Evolutionary conservation across 2,888 invertebrate species (phyloP), one percentile per base, ranked within the genome.

Genomic region (Andrena trimmerana): DNA sequence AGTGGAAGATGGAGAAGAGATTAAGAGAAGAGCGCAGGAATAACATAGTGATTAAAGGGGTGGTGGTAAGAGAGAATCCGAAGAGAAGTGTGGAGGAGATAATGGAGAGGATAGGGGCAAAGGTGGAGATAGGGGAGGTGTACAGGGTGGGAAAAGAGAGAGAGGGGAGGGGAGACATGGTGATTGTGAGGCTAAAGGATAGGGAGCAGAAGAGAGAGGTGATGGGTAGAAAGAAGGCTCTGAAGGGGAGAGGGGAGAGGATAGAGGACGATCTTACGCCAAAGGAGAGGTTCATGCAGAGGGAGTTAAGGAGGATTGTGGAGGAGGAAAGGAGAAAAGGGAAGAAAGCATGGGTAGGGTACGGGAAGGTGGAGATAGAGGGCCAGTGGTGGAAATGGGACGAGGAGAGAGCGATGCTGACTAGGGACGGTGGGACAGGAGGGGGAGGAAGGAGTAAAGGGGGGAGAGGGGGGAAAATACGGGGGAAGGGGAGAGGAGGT

Each of bases 391-490:
- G n/a, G 50, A 52, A 52, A n/a, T 52, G 50, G 50, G 31, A 52
- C 7, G 50, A n/a, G 0, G 5, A 2, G 0, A 52, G n/a, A 0
- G 1, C 0, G 0, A 52, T 2, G 10, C 36, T 36, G 10, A 0
- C 2, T 36, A 36, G 8, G 5, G 29, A 5, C 2, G 5, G 50
- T 3, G 50, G 0, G 0, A 4, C 13, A n/a, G 50, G 50, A 50
- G n/a, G 50, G n/a, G 50, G n/a, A n/a, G n/a, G n/a, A 52, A 52
- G 50, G 50, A 52, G 50, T n/a, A 50, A n/a, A 50, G n/a, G n/a
- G 6, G 6, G 50, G 4, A 8, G 50, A 16, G n/a, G 50, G 5
- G 4, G 50, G 50, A 4, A 0, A 50, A 16, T 16, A n/a, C 50
- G 50, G 50, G 50, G n/a, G 50, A 52, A 52, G 50, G 6, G 50